Evolutionary conservation across 1,140 invertebrate genomes (phyloP), one percentile per base, ranked within the genome.

Genomic region (Hypsibius dujardini): DNA sequence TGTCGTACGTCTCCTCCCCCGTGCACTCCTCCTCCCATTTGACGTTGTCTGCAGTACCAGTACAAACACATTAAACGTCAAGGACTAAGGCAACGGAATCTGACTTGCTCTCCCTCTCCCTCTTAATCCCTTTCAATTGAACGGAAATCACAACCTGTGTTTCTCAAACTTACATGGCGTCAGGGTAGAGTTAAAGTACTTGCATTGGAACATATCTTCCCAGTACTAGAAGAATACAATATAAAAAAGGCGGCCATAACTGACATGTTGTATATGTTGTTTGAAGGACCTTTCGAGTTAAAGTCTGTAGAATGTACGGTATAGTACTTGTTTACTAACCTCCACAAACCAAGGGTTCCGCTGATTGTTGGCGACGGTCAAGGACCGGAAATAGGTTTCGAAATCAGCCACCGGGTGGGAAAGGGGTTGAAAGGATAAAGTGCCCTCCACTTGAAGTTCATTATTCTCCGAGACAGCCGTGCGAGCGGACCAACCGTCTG

Each of bases 301-400:
- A n/a, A n/a, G n/a, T n/a, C n/a, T n/a, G n/a, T n/a, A n/a, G n/a
- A n/a, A n/a, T n/a, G n/a, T n/a, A n/a, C n/a, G n/a, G n/a, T n/a
- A n/a, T n/a, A n/a, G n/a, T n/a, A n/a, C n/a, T n/a, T n/a, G n/a
- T n/a, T n/a, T n/a, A n/a, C n/a, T n/a, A n/a, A n/a, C n/a, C n/a
- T n/a, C 91, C 42, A 90, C 84, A 82, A 95, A 94, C 90, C 90
- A 94, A 0, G 91, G 91, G 82, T 94, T 93, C 59, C 90, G 82
- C 74, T 83, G 85, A 79, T 93, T 93, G 77, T 88, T 90, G 75
- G 89, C 86, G 1, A 90, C 88, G 42, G 87, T 90, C 1, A 94
- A 82, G 69, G 83, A 83, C 40, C 92, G 84, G 78, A 95, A 94
- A 78, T 94, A 93, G 73, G 90, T 86, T 74, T 90, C 86, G 77